Percentiles rank a stretch among this genome's conserved stretches.
Evolutionary conservation across 2,113 vertebrate genomes (phyloP).

Genomic region (Phyllopteryx taeniolatus): DNA sequence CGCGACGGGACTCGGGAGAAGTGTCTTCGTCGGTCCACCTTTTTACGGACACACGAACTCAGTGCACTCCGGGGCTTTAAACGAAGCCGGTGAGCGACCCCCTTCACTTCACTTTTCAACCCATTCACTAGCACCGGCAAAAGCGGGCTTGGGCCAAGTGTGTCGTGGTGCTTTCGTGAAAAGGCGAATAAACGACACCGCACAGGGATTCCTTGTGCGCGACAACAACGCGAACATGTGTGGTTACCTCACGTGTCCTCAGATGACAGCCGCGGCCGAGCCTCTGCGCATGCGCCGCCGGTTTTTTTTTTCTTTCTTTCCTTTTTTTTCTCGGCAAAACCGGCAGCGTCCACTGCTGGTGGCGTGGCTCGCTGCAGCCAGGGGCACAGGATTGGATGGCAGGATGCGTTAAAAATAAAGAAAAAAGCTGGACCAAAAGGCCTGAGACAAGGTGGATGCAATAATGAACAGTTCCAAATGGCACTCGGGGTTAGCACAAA

Average conservation of each 20-base stretch:
- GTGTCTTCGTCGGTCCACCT: conserved; percentile 48
- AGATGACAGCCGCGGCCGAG: conserved; percentile 45
- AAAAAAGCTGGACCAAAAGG: too few relatives aligned
- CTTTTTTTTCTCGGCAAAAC: not conserved
- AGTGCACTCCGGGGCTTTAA: conserved; percentile 60
- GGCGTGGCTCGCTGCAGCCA: conserved; percentile 45
- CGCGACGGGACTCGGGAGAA: conserved; percentile 7
- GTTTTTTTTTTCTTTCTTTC: conserved; percentile 5
- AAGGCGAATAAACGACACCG: conserved; percentile 1
- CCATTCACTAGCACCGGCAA: not conserved
- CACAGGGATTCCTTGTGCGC: conserved; percentile 1
- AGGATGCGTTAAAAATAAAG: too few relatives aligned
- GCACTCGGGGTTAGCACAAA: too few relatives aligned
- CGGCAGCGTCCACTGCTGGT: conserved; percentile 49
- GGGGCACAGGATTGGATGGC: not conserved
- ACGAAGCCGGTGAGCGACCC: conserved; percentile 36
- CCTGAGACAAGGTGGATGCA: too few relatives aligned
- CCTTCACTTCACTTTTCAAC: not conserved
- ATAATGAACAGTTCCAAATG: too few relatives aligned
- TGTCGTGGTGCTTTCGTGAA: conserved; percentile 3
- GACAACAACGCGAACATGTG: conserved; percentile 45
- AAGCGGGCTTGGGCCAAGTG: not conserved
- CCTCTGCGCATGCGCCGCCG: conserved; percentile 55
- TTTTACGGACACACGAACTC: conserved; percentile 61
- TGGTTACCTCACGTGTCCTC: conserved; percentile 59